Conservation (phyloP, 2,888 invertebrate species). For the Anagyrus pseudococci region DNA sequence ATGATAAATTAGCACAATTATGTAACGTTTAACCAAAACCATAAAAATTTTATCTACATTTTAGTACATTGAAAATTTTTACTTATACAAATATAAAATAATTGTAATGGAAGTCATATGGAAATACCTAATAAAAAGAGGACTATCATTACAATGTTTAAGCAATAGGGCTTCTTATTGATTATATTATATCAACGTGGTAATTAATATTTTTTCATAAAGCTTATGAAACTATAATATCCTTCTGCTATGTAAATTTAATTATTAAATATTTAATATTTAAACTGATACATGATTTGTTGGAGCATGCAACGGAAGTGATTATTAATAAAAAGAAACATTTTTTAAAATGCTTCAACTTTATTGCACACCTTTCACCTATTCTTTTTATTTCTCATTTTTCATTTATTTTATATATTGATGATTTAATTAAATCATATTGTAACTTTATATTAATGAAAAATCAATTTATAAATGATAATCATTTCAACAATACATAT, state of each 20-base stretch:
- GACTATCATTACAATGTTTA: too few relatives aligned
- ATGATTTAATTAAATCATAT: background rate
- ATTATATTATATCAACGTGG: too few relatives aligned
- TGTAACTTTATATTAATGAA: background rate
- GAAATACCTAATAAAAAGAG: too few relatives aligned
- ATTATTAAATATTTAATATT: slow-evolving; percentile 27
- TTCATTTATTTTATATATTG: background rate
- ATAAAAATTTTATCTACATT: too few relatives aligned
- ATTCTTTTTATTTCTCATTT: background rate
- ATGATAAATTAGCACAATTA: too few relatives aligned
- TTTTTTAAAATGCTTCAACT: slow-evolving; percentile 22
- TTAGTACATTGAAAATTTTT: too few relatives aligned
- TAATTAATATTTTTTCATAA: too few relatives aligned
- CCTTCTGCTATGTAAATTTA: slow-evolving; percentile 15
- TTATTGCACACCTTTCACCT: slow-evolving; percentile 26
- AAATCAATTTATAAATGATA: too few relatives aligned
- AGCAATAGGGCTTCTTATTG: too few relatives aligned
- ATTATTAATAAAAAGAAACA: slow-evolving; percentile 34
- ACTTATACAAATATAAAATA: too few relatives aligned
- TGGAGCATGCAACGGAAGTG: slow-evolving; percentile 28
- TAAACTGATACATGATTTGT: slow-evolving; percentile 33
- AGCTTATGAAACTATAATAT: slow-evolving; percentile 2
- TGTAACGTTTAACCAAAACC: too few relatives aligned
- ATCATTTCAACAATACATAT: background rate
- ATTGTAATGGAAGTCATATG: too few relatives aligned